Conservation (phyloP, 2,888 invertebrate genomes). For the Protodeltote pygarga region DNA sequence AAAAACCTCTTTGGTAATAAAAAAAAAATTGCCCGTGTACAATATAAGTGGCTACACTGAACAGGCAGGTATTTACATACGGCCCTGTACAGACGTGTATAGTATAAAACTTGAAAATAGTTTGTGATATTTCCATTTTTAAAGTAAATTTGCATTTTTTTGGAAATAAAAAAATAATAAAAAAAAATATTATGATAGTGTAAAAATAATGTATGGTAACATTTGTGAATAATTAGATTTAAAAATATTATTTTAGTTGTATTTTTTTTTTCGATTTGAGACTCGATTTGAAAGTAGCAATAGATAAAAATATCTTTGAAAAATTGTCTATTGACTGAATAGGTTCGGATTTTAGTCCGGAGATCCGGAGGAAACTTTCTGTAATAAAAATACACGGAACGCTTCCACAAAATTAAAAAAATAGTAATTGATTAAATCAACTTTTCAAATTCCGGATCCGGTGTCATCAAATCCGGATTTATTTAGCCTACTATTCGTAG, state of each 20-base stretch:
- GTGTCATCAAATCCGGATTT: no score
- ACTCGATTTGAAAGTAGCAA: neutral
- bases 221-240: conserved; percentile 47
- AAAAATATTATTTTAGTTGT: conserved; percentile 28
- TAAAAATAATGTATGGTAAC: conserved; percentile 48
- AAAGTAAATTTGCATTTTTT: conserved; percentile 48
- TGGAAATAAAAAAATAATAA: conserved; percentile 25
- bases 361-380: no score
- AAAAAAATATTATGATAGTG: conserved; percentile 41
- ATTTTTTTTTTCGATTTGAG: conserved; percentile 31
- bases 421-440: no score
- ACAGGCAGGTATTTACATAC: conserved; percentile 26
- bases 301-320: neutral
- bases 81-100: conserved; percentile 46
- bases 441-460: no score
- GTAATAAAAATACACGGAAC: no score
- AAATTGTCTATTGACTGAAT: neutral
- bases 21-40: conserved; percentile 37
- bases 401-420: no score
- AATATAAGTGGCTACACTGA: conserved; percentile 32
- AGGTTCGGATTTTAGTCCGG: neutral
- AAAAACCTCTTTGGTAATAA: conserved; percentile 29
- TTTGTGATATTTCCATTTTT: conserved; percentile 50
- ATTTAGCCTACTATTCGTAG: no score
- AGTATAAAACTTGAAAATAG: conserved; percentile 44